Evolutionary conservation across 92 coral and sea anemone genomes (phyloP).

Genomic region (Anthopleura xanthogrammica): DNA sequence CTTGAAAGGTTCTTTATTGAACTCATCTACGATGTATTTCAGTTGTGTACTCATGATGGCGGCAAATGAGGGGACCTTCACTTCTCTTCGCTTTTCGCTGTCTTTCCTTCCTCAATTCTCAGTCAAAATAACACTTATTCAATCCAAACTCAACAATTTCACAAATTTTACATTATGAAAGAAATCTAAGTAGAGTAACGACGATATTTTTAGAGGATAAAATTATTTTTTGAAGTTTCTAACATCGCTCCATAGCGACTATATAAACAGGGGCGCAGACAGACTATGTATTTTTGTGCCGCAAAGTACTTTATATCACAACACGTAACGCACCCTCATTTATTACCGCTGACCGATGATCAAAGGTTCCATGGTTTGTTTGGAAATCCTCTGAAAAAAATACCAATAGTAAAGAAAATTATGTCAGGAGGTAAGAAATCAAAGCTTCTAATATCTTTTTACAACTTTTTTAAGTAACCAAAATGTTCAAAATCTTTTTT

Average conservation of each 20-base stretch:
- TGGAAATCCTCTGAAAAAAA: background rate
- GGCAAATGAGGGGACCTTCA: background rate
- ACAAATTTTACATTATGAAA: background rate
- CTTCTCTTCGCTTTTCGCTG: background rate
- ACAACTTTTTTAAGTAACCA: background rate
- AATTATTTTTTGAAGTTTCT: background rate
- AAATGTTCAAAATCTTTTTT: background rate
- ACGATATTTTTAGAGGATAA: background rate
- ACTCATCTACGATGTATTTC: slow-evolving; percentile 91
- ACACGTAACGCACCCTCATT: slow-evolving; percentile 6
- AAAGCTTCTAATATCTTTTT: background rate
- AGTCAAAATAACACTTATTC: background rate
- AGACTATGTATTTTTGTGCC: background rate
- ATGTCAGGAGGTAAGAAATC: slow-evolving; percentile 30
- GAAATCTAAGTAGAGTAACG: background rate
- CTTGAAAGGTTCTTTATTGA: slow-evolving; percentile 93
- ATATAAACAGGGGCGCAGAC: slow-evolving; percentile 12
- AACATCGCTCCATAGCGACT: slow-evolving; percentile 13
- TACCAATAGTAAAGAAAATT: background rate
- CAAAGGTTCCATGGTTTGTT: background rate
- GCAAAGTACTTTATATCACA: background rate
- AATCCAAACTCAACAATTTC: background rate
- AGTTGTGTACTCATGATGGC: slow-evolving; percentile 93
- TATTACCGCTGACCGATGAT: slow-evolving; percentile 17
- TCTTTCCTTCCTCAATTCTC: background rate